Evolutionary conservation across 2,113 vertebrate species (phyloP).

Genomic region (Odocoileus virginianus): DNA sequence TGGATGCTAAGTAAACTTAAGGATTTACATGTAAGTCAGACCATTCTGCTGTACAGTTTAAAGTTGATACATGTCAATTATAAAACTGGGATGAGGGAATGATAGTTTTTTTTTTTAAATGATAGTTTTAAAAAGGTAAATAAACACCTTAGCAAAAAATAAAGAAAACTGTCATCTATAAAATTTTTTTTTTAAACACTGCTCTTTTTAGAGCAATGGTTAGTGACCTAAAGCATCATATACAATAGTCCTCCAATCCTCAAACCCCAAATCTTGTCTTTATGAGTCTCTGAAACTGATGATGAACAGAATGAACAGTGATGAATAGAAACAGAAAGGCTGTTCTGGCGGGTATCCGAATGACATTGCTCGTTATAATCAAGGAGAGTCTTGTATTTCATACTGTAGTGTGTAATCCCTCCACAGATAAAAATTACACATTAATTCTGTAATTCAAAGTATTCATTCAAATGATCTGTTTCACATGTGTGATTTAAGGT

Average conservation of each 20-base stretch:
- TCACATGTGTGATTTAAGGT: not conserved
- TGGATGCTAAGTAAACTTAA: not conserved
- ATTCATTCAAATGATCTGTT: not conserved
- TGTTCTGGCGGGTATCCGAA: accelerated
- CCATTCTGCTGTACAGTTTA: not conserved
- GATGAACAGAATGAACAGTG: not conserved
- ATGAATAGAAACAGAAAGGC: not conserved
- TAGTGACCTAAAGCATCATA: not conserved
- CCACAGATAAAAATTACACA: not conserved
- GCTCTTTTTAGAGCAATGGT: not conserved
- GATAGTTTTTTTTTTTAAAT: not conserved
- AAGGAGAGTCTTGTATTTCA: not conserved
- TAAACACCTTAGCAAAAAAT: not conserved
- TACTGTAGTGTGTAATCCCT: not conserved
- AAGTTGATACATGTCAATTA: not conserved
- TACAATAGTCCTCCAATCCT: not conserved
- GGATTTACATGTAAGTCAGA: not conserved
- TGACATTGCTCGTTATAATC: not conserved
- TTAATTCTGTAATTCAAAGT: not conserved
- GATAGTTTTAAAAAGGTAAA: not conserved
- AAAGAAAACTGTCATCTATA: not conserved
- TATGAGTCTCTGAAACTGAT: not conserved
- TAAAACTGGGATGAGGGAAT: not conserved
- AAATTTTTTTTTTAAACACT: not conserved
- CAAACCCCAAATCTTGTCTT: not conserved